Base-by-base conservation (phyloP, 2,113 vertebrate genomes). In the Oncorhynchus mykiss region DNA sequence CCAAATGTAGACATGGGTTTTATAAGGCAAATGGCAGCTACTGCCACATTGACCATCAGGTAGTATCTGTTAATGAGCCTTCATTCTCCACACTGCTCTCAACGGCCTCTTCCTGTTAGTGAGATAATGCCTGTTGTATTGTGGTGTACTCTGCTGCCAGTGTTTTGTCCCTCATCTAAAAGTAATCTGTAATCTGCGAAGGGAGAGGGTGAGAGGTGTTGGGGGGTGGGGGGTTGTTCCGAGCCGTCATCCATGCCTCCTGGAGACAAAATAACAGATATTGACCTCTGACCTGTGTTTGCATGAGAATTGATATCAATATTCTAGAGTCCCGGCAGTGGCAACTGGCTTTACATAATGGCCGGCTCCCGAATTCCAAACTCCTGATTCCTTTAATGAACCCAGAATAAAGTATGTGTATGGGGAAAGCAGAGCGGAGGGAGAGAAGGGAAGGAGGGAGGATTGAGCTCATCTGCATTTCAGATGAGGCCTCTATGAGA, bases 391-490 rank as follows among this genome's bases (percentile, higher is more conserved):
- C 67, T 84, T 90, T 85, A 64, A 88, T 92, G 91, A 91, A 83
- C 84, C 83, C 83, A 88, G 85, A 91, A 93, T 68, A 8, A 34
- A 68, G 67, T 68, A 18, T 39, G 31, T 39, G 16, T 45, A 29
- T 68, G 31, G 74, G 69, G 66, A 72, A 69, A 57, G 68, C 31
- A 70, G 71, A 34, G 71, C 20, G 29, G 68, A 54, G 68, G 68
- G 60, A 29, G 29, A 3, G 71, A 1, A 39, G 13, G 16, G n/a
- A 24, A 18, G 65, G 22, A 29, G 24, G 29, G 9, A 67, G 5
- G 82, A 83, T 25, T 82, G 80, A 85, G 78, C 91, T 95, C 93
- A 95, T 96, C 93, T 95, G 93, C 94, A 94, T 95, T 92, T 94
- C 94, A 95, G 92, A 95, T 94, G 90, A 91, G 87, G 84, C 83